Evolutionary conservation across 2,797 vertebrate genomes (phyloP).

Genomic region (Aplochiton taeniatus): DNA sequence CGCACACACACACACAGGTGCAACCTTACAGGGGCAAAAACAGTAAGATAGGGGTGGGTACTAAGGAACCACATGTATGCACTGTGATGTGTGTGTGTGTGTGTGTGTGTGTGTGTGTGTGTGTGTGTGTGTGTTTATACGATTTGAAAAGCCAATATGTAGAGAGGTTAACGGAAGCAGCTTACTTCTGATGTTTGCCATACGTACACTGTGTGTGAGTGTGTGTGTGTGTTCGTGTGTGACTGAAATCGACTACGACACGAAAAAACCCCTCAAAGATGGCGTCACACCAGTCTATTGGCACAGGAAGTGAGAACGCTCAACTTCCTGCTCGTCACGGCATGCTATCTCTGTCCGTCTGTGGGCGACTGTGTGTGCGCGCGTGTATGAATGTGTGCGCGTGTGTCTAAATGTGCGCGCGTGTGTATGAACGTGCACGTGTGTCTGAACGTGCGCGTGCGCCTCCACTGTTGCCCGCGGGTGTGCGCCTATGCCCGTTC

Average conservation of each 20-base stretch:
- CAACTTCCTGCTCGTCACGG: too few species aligned
- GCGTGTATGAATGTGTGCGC: background rate
- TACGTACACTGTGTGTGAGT: slow-evolving; percentile 5
- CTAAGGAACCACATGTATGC: too few species aligned
- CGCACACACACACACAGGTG: too few species aligned
- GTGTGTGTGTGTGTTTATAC: slow-evolving; percentile 9
- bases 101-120: background rate
- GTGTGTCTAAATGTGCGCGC: slow-evolving; percentile 21
- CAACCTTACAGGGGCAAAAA: too few species aligned
- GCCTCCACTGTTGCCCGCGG: slow-evolving; percentile 22
- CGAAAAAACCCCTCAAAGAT: too few species aligned
- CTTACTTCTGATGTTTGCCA: slow-evolving; percentile 17
- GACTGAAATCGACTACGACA: background rate
- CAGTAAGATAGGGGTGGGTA: too few species aligned
- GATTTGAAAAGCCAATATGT: too few species aligned
- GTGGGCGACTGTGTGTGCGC: too few species aligned
- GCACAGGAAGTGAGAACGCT: too few species aligned
- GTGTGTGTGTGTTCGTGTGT: slow-evolving; percentile 4
- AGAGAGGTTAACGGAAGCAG: too few species aligned
- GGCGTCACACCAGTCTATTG: too few species aligned
- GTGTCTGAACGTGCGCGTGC: background rate
- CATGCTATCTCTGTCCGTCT: too few species aligned
- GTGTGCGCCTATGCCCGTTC: slow-evolving; percentile 54
- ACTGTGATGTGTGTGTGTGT: background rate
- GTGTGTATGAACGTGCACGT: slow-evolving; percentile 5